Percentiles rank a stretch among this genome's conserved stretches.
phyloP scores from a whole-genome alignment of 2,888 invertebrate species.

The Drosophila sordidula region DNA sequence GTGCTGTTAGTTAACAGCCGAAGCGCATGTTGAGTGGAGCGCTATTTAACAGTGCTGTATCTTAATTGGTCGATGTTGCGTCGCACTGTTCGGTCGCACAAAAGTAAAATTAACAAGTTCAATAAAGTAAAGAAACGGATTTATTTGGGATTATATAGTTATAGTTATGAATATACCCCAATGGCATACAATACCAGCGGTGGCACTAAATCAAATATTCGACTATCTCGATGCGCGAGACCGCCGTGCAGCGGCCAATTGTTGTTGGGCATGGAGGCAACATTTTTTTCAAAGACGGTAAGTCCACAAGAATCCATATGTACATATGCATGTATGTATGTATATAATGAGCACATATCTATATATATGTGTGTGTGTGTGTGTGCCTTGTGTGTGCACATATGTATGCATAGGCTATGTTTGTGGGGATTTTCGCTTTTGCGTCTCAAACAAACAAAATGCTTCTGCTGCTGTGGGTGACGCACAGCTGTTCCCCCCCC shows the following conservation, averaged over 20 bases:
- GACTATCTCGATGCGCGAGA: slow-evolving; percentile 85
- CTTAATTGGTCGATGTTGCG: slow-evolving; percentile 63
- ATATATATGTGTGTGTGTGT: slow-evolving; percentile 4
- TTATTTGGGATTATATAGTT: slow-evolving; percentile 57
- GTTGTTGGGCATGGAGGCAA: slow-evolving; percentile 87
- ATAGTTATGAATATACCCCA: slow-evolving; percentile 75
- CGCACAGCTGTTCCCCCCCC: slow-evolving; percentile 61
- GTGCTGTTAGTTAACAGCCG: slow-evolving; percentile 10
- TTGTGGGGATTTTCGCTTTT: slow-evolving; percentile 55
- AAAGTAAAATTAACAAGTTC: slow-evolving; percentile 53
- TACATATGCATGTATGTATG: slow-evolving; percentile 1
- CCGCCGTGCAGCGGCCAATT: slow-evolving; percentile 86
- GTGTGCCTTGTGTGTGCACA: not conserved
- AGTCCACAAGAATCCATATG: slow-evolving; percentile 47
- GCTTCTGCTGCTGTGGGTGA: slow-evolving; percentile 44
- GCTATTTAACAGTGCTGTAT: slow-evolving; percentile 41
- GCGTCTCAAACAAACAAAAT: slow-evolving; percentile 62
- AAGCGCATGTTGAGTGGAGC: slow-evolving; percentile 1
- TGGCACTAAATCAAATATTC: slow-evolving; percentile 86
- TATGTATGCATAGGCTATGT: slow-evolving; percentile 12
- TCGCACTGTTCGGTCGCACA: slow-evolving; percentile 58
- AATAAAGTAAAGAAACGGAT: slow-evolving; percentile 47
- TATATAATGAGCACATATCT: slow-evolving; percentile 2
- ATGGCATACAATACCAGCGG: slow-evolving; percentile 84
- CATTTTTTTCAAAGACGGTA: slow-evolving; percentile 85